Conservation (phyloP, 2,113 vertebrate genomes). For the Eublepharis macularius region DNA sequence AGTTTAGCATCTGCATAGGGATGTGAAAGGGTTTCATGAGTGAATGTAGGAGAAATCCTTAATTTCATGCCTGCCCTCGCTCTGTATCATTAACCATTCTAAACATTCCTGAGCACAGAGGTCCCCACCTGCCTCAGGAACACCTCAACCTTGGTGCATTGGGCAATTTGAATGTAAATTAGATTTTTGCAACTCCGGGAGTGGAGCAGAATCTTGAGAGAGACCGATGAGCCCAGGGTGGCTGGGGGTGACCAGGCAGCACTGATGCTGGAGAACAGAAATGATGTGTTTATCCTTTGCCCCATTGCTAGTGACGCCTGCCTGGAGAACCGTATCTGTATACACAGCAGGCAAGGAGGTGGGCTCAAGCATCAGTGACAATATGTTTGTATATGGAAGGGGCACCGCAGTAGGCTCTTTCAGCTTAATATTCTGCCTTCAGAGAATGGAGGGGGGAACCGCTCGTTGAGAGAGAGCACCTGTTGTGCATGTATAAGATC, state of each 20-base stretch:
- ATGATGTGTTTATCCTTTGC: neutral
- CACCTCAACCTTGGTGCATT: constrained; percentile 11
- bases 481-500: neutral
- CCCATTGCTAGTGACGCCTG: neutral
- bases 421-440: neutral
- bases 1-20: too few species aligned
- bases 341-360: neutral
- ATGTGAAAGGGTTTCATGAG: neutral
- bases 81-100: constrained; percentile 26
- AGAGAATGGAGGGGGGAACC: neutral
- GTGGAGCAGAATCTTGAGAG: neutral
- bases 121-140: constrained; percentile 12
- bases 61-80: neutral
- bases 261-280: neutral
- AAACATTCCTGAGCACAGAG: neutral
- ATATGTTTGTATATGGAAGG: neutral
- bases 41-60: neutral
- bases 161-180: constrained; percentile 16
- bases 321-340: neutral
- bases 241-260: neutral
- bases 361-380: neutral
- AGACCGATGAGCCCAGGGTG: too few species aligned
- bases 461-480: neutral
- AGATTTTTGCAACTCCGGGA: constrained; percentile 1
- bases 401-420: too few species aligned